phyloP scores from a whole-genome alignment of 1,140 invertebrate species.

The Drosophila nigromelanica region DNA sequence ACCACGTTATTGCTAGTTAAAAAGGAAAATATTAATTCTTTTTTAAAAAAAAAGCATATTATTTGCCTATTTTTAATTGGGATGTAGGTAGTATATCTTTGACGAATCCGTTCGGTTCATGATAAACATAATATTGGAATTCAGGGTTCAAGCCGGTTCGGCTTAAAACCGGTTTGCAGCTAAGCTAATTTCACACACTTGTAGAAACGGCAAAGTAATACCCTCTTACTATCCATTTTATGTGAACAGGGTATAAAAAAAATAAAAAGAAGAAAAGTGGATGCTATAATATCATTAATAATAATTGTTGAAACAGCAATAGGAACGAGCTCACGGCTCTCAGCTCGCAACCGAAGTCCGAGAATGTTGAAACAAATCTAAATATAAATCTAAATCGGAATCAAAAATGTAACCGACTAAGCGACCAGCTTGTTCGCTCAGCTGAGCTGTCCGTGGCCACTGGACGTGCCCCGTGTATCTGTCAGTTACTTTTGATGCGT shows the following conservation, averaged over 20 bases:
- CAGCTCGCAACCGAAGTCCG: constrained; percentile 13
- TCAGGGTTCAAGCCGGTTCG: no score
- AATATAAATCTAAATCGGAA: constrained; percentile 44
- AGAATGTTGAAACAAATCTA: constrained; percentile 44
- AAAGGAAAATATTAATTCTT: no score
- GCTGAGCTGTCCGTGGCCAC: not conserved
- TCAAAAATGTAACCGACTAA: constrained; percentile 9
- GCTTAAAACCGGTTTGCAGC: no score
- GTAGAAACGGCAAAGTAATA: not conserved
- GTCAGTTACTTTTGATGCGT: constrained; percentile 69
- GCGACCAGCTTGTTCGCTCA: constrained; percentile 6
- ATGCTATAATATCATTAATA: constrained; percentile 67
- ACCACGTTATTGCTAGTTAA: no score
- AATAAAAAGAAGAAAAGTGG: not conserved
- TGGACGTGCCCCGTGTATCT: constrained; percentile 1
- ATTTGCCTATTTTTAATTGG: no score
- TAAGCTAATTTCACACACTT: no score
- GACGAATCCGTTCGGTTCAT: no score
- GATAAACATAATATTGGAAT: no score
- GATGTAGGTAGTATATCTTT: no score
- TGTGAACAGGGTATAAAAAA: constrained; percentile 15
- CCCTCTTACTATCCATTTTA: not conserved
- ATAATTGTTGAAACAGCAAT: constrained; percentile 46
- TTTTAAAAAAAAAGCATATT: no score
- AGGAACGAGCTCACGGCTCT: constrained; percentile 15